Conservation (phyloP, 2,113 vertebrate genomes). For the Bubo scandiacus region DNA sequence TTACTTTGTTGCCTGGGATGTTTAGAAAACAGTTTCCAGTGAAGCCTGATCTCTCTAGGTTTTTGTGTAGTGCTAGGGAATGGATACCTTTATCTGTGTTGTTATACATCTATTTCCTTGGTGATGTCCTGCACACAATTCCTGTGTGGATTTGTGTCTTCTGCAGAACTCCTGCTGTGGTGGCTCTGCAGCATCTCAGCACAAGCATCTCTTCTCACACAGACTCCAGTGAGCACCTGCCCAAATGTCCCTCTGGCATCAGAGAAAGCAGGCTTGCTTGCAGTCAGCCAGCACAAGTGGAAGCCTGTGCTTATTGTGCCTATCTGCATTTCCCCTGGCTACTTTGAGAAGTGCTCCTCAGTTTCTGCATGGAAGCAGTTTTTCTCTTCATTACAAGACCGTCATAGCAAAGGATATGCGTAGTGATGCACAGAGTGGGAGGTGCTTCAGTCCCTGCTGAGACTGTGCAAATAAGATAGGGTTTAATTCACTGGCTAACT, state of each 20-base stretch:
- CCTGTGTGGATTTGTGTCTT: not conserved
- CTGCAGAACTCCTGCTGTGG: not conserved
- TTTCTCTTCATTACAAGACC: not conserved
- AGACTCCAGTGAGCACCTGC: not conserved
- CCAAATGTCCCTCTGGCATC: not conserved
- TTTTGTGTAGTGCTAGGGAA: not conserved
- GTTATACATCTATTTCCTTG: rapidly evolving
- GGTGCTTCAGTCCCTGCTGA: not conserved
- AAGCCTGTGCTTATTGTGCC: not conserved
- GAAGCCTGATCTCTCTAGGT: too few species aligned
- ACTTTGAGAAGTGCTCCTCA: not conserved
- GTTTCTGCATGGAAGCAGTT: not conserved
- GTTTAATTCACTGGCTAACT: not conserved
- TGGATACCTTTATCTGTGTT: not conserved
- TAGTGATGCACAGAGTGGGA: not conserved
- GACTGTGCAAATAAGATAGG: not conserved
- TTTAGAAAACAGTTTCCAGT: not conserved
- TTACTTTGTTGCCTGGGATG: not conserved
- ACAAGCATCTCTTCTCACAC: rapidly evolving
- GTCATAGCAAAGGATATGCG: too few species aligned
- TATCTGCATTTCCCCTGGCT: too few species aligned
- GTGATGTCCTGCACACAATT: not conserved
- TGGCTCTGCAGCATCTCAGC: not conserved
- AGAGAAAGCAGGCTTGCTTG: not conserved
- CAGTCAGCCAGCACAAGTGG: rapidly evolving